phyloP scores from a whole-genome alignment of 2,113 vertebrate genomes.

The Elanoides forficatus region DNA sequence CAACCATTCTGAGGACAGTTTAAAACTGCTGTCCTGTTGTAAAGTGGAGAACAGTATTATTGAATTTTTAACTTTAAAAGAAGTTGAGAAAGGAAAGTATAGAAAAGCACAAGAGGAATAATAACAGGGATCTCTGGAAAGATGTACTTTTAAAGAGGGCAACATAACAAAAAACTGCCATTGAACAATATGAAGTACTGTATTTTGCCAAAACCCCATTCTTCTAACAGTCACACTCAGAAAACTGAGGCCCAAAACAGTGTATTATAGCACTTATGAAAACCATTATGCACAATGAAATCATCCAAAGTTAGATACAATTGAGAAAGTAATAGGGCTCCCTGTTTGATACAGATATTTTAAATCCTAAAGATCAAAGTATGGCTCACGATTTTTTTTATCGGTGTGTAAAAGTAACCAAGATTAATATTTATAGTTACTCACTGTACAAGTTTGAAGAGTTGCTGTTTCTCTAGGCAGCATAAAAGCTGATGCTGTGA shows the following conservation, averaged over 20 bases:
- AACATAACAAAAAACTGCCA: not conserved
- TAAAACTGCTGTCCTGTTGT: not conserved
- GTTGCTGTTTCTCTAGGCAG: slow-evolving; percentile 8
- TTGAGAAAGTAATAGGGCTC: not conserved
- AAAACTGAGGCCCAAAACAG: not conserved
- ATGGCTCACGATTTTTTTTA: not conserved
- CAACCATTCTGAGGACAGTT: not conserved
- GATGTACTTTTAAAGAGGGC: not conserved
- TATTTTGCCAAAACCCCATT: not conserved
- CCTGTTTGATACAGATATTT: not conserved
- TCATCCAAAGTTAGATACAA: not conserved
- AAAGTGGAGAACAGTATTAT: not conserved
- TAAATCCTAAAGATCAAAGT: not conserved
- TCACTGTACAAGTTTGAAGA: slow-evolving; percentile 67
- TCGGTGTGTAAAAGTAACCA: not conserved
- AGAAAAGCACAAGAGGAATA: not conserved
- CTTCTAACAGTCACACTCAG: not conserved
- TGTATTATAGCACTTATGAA: not conserved
- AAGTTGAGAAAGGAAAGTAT: not conserved
- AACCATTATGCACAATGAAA: rapidly evolving
- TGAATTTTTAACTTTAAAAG: not conserved
- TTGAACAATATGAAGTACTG: not conserved
- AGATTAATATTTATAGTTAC: slow-evolving; percentile 16
- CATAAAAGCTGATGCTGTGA: not conserved
- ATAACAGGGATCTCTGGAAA: not conserved